Evolutionary conservation across 2,113 vertebrate species (phyloP).

Genomic region (Ascaphus truei): DNA sequence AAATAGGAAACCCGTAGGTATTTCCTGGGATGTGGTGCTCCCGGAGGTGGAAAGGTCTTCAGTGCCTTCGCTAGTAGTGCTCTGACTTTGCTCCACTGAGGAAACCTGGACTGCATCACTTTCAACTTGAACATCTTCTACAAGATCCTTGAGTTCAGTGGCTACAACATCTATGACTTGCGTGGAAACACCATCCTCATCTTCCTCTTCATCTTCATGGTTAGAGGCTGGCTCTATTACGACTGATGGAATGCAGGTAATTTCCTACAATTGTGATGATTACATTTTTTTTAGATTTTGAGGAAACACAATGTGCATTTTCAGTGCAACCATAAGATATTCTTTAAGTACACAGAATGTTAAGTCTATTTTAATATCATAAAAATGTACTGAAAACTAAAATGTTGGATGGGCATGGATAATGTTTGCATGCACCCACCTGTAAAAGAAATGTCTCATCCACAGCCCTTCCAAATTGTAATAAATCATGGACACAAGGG

Average conservation of each 20-base stretch:
- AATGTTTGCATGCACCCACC: too few species aligned
- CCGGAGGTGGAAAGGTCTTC: constrained; percentile 31
- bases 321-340: too few species aligned
- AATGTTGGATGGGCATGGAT: too few species aligned
- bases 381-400: too few species aligned
- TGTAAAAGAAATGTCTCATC: too few species aligned
- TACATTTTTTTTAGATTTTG: too few species aligned
- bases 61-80: constrained; percentile 8
- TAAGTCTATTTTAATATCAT: too few species aligned
- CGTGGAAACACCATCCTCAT: constrained; percentile 9
- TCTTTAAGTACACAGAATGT: too few species aligned
- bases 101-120: constrained; percentile 45
- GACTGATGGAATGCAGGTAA: constrained; percentile 84
- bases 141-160: constrained; percentile 28
- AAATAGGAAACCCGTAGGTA: constrained; percentile 78
- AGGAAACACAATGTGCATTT: too few species aligned
- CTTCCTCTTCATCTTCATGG: constrained; percentile 85
- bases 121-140: background rate
- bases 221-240: constrained; percentile 93
- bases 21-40: constrained; percentile 38
- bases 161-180: constrained; percentile 36
- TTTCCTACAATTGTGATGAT: constrained; percentile 77
- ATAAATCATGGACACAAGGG: too few species aligned
- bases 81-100: constrained; percentile 40
- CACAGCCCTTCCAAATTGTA: too few species aligned